These are phyloP conservation scores for Caenorhabditis wallacei DNA, from an alignment of 2,888 invertebrate genomes.

Conservation along the genomic window DNA sequence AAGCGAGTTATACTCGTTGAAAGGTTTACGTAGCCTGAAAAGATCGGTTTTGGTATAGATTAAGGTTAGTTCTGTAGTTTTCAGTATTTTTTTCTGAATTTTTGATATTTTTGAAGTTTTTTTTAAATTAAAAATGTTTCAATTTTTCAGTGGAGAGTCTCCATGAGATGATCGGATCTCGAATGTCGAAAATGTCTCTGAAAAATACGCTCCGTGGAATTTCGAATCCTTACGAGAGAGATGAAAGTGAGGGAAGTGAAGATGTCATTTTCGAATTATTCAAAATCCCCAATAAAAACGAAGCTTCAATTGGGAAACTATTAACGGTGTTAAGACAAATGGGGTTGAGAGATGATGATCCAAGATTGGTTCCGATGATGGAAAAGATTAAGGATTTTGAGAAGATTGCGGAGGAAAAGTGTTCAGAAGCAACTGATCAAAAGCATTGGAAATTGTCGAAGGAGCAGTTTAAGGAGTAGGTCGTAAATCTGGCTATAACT, in stretches of 20 bases:
- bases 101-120: too few relatives aligned
- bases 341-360: constrained; percentile 79
- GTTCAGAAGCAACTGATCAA: constrained; percentile 60
- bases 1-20: too few relatives aligned
- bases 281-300: constrained; percentile 80
- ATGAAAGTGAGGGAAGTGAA: constrained; percentile 58
- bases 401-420: constrained; percentile 60
- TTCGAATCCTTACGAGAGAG: constrained; percentile 70
- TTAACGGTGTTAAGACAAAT: constrained; percentile 78
- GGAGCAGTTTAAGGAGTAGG: constrained; percentile 77
- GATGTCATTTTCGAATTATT: constrained; percentile 77
- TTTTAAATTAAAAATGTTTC: too few relatives aligned
- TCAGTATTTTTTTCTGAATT: too few relatives aligned
- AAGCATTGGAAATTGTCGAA: constrained; percentile 74
- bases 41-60: too few relatives aligned
- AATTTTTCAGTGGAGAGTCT: constrained; percentile 70
- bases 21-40: too few relatives aligned
- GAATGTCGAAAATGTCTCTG: constrained; percentile 66
- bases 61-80: too few relatives aligned
- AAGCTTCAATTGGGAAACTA: constrained; percentile 80
- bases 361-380: constrained; percentile 70
- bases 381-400: constrained; percentile 68
- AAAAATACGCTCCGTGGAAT: constrained; percentile 64
- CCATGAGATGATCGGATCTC: constrained; percentile 62
- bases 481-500: not conserved